Percentiles rank a stretch among this genome's conserved stretches.
Evolutionary conservation across 1,140 invertebrate species (phyloP).

Genomic region (Anoplolepis gracilipes): DNA sequence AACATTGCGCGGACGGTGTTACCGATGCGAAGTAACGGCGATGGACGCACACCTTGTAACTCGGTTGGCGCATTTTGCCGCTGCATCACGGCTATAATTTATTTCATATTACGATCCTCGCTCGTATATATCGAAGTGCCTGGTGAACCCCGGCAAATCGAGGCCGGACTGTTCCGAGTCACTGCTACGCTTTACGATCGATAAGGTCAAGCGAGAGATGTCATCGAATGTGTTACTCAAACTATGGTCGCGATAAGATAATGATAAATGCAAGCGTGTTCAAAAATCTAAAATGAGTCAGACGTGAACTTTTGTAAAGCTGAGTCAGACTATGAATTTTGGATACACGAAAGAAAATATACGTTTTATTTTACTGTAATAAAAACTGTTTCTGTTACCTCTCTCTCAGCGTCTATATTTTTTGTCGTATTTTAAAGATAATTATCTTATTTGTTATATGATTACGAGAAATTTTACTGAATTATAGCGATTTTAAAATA

Average conservation of each 20-base stretch:
- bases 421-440: not conserved
- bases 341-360: not conserved
- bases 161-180: conserved; percentile 16
- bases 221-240: conserved; percentile 33
- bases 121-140: conserved; percentile 39
- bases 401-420: not conserved
- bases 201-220: conserved; percentile 44
- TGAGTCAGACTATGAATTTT: not conserved
- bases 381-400: not conserved
- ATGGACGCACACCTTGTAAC: conserved; percentile 21
- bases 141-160: conserved; percentile 7
- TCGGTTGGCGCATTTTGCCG: conserved; percentile 34
- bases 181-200: conserved; percentile 43
- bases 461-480: not conserved
- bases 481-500: not conserved
- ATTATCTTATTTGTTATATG: not conserved
- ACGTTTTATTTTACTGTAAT: not conserved
- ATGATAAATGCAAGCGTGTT: conserved; percentile 16
- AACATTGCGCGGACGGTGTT: conserved; percentile 3
- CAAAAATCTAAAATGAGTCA: not conserved
- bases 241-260: conserved; percentile 6
- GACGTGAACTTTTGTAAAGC: not conserved
- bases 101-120: conserved; percentile 56
- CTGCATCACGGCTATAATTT: conserved; percentile 52
- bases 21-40: conserved; percentile 2